Conservation (phyloP, 1,140 invertebrate species). For the Drosophila takahashii region DNA sequence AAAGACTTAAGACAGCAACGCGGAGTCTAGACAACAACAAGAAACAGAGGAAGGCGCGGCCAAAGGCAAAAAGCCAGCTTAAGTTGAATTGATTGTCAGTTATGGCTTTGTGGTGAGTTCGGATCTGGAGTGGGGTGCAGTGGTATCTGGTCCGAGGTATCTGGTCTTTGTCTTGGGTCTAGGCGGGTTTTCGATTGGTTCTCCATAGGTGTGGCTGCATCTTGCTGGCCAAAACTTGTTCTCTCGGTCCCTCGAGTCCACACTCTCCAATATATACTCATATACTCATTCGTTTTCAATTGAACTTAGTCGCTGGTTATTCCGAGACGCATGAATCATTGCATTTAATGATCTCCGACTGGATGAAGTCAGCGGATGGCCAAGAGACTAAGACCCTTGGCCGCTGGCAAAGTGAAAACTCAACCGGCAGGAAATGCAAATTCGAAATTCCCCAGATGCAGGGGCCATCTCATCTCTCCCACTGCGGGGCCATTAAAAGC, state of each 20-base stretch:
- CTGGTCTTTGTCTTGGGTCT: slow-evolving; percentile 46
- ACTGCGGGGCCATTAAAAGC: slow-evolving; percentile 42
- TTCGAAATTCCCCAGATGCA: slow-evolving; percentile 30
- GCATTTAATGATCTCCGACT: slow-evolving; percentile 58
- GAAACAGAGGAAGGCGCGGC: slow-evolving; percentile 49
- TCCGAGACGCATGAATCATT: slow-evolving; percentile 66
- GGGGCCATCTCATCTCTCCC: slow-evolving; percentile 2
- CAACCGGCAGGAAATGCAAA: slow-evolving; percentile 69
- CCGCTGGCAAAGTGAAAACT: slow-evolving; percentile 60
- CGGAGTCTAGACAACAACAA: slow-evolving; percentile 49
- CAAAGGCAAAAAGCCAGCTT: slow-evolving; percentile 42
- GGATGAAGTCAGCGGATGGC: slow-evolving; percentile 62
- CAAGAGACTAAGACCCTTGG: slow-evolving; percentile 19
- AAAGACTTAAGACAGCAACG: slow-evolving; percentile 78
- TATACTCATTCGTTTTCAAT: slow-evolving; percentile 22
- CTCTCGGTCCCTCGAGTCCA: slow-evolving; percentile 8
- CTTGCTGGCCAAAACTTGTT: slow-evolving; percentile 62
- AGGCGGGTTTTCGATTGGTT: slow-evolving; percentile 36
- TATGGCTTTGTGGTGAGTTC: slow-evolving; percentile 62
- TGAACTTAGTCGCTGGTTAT: slow-evolving; percentile 52
- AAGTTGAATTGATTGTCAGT: slow-evolving; percentile 75
- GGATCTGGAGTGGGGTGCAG: slow-evolving; percentile 18
- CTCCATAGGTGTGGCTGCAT: slow-evolving; percentile 59
- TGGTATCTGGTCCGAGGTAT: slow-evolving; percentile 15
- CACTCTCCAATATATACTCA: too few species aligned